Evolutionary conservation across 2,888 invertebrate genomes (phyloP).

Genomic region (Metellina segmentata): DNA sequence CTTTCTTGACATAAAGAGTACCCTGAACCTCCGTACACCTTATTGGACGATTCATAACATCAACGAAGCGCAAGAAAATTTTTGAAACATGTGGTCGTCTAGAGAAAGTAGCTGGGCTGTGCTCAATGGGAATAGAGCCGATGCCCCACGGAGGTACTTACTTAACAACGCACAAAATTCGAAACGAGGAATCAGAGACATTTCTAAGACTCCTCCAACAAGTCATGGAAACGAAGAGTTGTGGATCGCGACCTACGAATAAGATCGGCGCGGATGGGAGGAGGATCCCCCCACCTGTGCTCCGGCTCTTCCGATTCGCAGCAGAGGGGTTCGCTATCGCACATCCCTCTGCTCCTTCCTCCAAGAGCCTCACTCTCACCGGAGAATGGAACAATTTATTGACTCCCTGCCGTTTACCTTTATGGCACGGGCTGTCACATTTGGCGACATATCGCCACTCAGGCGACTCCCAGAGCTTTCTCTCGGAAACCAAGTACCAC

Average conservation of each 20-base stretch:
- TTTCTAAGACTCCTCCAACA: too few species aligned
- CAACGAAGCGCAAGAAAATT: too few species aligned
- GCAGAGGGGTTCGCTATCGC: slow-evolving; percentile 60
- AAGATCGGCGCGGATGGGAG: not conserved
- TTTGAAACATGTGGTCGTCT: too few species aligned
- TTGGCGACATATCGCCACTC: slow-evolving; percentile 21
- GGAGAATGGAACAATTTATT: slow-evolving; percentile 72
- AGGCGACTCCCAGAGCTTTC: not conserved
- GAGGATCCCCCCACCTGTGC: slow-evolving; percentile 14
- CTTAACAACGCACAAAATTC: too few species aligned
- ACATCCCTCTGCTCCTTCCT: slow-evolving; percentile 36
- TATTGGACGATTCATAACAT: too few species aligned
- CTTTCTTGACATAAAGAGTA: too few species aligned
- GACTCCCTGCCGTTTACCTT: slow-evolving; percentile 51
- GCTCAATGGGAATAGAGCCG: too few species aligned
- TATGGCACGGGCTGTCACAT: slow-evolving; percentile 7
- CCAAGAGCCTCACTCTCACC: slow-evolving; percentile 35
- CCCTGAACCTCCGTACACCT: too few species aligned
- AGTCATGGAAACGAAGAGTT: too few species aligned
- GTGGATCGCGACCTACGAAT: slow-evolving; percentile 24
- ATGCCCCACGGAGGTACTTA: too few species aligned
- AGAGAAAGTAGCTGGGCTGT: too few species aligned
- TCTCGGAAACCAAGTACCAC: not conserved
- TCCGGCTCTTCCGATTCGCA: slow-evolving; percentile 71
- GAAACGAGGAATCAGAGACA: too few species aligned